phyloP scores from a whole-genome alignment of 2,888 invertebrate species.

The Podabrus alpinus region DNA sequence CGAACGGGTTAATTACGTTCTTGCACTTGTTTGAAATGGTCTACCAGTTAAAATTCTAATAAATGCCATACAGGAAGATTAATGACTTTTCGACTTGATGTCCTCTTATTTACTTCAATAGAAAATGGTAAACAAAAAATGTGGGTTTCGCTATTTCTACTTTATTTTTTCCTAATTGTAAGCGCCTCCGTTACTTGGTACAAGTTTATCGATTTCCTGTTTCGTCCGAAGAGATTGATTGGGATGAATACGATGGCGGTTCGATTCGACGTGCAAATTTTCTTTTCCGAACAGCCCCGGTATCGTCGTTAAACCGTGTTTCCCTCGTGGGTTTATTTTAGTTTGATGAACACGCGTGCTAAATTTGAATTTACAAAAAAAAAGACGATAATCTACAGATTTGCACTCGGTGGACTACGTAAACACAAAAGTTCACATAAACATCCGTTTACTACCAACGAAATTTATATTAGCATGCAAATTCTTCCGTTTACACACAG shows the following conservation, averaged over 20 bases:
- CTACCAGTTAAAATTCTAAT: neutral
- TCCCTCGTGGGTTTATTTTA: neutral
- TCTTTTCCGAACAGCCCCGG: neutral
- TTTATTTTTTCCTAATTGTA: neutral
- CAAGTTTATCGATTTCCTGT: neutral
- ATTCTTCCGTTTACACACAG: neutral
- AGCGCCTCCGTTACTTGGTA: neutral
- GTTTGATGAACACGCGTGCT: neutral
- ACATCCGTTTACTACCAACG: slow-evolving; percentile 22
- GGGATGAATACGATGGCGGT: neutral
- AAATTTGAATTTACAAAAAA: neutral
- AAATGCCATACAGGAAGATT: neutral
- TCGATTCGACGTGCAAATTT: neutral
- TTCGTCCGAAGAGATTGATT: neutral
- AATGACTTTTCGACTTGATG: neutral
- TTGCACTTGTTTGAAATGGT: neutral
- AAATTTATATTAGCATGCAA: slow-evolving; percentile 8
- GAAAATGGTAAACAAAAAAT: neutral
- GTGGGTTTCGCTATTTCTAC: neutral
- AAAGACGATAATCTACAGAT: neutral
- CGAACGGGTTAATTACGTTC: slow-evolving; percentile 3
- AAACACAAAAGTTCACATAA: slow-evolving; percentile 20
- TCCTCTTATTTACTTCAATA: neutral
- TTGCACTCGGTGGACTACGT: neutral
- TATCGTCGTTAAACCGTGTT: too few species aligned